Conservation (phyloP, 2,797 vertebrate species). For the Bucorvus abyssinicus region DNA sequence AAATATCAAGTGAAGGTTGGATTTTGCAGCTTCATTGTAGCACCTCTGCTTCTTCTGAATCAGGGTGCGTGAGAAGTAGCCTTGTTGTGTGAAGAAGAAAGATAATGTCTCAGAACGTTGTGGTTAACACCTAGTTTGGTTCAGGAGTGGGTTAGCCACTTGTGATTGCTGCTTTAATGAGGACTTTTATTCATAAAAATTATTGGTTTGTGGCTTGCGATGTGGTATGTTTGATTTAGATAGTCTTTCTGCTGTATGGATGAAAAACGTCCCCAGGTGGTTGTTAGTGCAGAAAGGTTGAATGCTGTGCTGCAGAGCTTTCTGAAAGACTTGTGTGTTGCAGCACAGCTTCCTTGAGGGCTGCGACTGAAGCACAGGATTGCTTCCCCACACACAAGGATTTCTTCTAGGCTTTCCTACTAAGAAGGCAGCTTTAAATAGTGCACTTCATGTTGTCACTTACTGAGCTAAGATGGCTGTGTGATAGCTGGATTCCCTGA, state of each 20-base stretch:
- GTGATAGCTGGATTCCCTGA: not conserved
- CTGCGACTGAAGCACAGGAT: not conserved
- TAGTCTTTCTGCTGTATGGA: not conserved
- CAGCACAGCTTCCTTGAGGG: not conserved
- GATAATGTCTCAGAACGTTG: not conserved
- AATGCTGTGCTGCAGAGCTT: not conserved
- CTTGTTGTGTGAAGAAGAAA: not conserved
- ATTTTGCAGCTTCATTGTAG: conserved; percentile 52
- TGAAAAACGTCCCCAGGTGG: rapidly evolving
- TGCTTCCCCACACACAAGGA: not conserved
- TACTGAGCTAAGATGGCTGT: not conserved
- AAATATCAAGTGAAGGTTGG: conserved; percentile 70
- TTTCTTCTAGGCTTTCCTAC: not conserved
- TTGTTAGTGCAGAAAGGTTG: not conserved
- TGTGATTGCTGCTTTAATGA: not conserved
- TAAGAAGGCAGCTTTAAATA: not conserved
- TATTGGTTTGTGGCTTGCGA: not conserved
- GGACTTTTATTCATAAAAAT: not conserved
- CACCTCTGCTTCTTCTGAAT: conserved; percentile 41
- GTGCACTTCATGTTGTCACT: not conserved
- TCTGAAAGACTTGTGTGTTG: not conserved
- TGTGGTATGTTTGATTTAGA: not conserved
- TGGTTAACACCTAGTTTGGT: not conserved
- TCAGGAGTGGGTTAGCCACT: not conserved
- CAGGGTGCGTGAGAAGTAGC: not conserved